phyloP scores from a whole-genome alignment of 2,113 vertebrate species.

The Rhabdomys dilectus region DNA sequence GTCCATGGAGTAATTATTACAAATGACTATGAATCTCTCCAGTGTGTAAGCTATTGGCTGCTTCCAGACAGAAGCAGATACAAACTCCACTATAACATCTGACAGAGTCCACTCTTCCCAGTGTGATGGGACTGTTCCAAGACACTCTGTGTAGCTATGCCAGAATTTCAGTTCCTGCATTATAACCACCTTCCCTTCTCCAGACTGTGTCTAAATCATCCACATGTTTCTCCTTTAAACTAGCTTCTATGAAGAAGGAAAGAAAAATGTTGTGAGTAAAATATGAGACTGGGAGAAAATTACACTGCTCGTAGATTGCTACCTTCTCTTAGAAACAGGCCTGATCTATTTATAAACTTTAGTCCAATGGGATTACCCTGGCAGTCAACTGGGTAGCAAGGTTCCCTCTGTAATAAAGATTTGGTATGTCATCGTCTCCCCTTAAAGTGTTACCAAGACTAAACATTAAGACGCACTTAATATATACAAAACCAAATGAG shows the following conservation, averaged over 20 bases:
- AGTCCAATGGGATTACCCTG: neutral
- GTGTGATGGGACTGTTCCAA: neutral
- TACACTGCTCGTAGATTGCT: neutral
- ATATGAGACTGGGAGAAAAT: neutral
- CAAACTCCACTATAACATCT: neutral
- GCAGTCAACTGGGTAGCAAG: neutral
- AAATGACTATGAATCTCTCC: neutral
- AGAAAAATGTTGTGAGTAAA: slow-evolving; percentile 12
- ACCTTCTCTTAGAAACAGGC: neutral
- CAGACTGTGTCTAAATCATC: neutral
- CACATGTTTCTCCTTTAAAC: neutral
- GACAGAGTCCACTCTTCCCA: neutral
- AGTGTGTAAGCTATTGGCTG: neutral
- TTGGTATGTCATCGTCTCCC: neutral
- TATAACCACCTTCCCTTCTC: neutral
- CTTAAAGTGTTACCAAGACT: neutral
- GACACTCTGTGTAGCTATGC: neutral
- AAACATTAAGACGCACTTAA: neutral
- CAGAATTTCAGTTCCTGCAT: neutral
- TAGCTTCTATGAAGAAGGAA: neutral
- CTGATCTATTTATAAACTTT: neutral
- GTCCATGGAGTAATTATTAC: neutral
- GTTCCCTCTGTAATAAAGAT: neutral
- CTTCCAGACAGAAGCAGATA: neutral
- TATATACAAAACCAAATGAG: slow-evolving; percentile 58